Evolutionary conservation across 2,113 vertebrate species (phyloP).

Genomic region (Ictalurus punctatus): DNA sequence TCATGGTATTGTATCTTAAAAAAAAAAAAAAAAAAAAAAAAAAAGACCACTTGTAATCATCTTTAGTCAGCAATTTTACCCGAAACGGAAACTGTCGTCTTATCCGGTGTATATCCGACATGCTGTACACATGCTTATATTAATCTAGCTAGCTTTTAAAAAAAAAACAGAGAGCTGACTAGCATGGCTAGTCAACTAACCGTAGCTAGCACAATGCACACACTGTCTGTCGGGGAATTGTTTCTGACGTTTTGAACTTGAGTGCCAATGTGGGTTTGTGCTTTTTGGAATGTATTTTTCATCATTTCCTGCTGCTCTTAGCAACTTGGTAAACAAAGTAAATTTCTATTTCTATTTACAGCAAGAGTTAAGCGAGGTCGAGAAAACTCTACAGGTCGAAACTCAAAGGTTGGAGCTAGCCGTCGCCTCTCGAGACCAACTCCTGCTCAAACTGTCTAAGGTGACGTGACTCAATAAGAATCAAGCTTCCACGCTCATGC

Average conservation of each 20-base stretch:
- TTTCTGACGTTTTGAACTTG: not conserved
- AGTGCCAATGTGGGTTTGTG: too few relatives aligned
- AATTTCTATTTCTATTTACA: slow-evolving; percentile 28
- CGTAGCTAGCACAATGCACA: not conserved
- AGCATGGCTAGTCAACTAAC: not conserved
- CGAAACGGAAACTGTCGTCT: not conserved
- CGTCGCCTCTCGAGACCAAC: slow-evolving; percentile 20
- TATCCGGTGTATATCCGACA: too few relatives aligned
- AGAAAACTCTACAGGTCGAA: slow-evolving; percentile 46
- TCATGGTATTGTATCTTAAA: not conserved
- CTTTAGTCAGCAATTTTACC: not conserved
- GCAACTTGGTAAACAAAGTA: not conserved
- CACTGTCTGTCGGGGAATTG: not conserved
- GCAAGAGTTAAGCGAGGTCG: slow-evolving; percentile 52
- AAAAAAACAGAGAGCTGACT: too few relatives aligned
- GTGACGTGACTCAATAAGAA: slow-evolving; percentile 27
- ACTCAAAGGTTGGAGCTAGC: slow-evolving; percentile 42
- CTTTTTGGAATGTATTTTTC: too few relatives aligned
- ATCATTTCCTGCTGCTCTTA: not conserved
- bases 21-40: too few relatives aligned
- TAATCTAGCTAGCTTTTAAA: not conserved
- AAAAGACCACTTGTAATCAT: not conserved
- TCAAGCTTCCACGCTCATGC: too few relatives aligned
- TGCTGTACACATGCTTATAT: not conserved
- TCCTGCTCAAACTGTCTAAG: slow-evolving; percentile 48